phyloP scores from a whole-genome alignment of 2,888 invertebrate species.

The Tigriopus californicus region DNA sequence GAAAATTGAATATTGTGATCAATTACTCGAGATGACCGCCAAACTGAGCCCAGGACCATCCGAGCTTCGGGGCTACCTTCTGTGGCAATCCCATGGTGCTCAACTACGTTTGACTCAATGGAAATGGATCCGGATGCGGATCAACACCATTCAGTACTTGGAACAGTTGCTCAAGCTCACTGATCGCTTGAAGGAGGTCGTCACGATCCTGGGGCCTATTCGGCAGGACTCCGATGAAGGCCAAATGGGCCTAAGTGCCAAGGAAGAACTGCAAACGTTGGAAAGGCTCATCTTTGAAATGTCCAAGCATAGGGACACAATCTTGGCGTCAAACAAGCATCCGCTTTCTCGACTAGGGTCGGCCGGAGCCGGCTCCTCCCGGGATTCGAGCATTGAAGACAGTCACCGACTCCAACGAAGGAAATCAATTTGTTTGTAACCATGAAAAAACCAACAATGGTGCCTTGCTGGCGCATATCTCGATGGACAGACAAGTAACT shows the following conservation, averaged over 20 bases:
- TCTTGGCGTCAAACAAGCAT: too few species aligned
- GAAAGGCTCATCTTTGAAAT: neutral
- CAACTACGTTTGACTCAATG: neutral
- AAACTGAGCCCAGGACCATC: conserved; percentile 2
- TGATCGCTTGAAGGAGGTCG: neutral
- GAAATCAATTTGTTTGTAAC: too few species aligned
- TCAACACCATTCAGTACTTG: conserved; percentile 20
- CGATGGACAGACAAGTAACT: too few species aligned
- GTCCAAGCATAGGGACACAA: neutral
- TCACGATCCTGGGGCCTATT: conserved; percentile 6
- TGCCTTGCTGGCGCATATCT: too few species aligned
- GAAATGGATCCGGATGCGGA: conserved; percentile 24
- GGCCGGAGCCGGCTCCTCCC: too few species aligned
- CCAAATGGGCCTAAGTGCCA: neutral
- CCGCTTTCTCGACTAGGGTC: too few species aligned
- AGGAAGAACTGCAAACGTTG: neutral
- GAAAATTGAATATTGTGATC: conserved; percentile 9
- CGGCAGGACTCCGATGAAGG: conserved; percentile 2
- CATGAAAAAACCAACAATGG: too few species aligned
- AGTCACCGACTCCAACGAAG: too few species aligned
- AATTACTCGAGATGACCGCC: neutral
- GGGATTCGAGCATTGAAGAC: too few species aligned
- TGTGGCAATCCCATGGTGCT: neutral
- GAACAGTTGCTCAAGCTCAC: neutral
- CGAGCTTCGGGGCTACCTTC: conserved; percentile 6